Conservation (phyloP, 2,113 vertebrate species). For the Erythrocebus patas region DNA sequence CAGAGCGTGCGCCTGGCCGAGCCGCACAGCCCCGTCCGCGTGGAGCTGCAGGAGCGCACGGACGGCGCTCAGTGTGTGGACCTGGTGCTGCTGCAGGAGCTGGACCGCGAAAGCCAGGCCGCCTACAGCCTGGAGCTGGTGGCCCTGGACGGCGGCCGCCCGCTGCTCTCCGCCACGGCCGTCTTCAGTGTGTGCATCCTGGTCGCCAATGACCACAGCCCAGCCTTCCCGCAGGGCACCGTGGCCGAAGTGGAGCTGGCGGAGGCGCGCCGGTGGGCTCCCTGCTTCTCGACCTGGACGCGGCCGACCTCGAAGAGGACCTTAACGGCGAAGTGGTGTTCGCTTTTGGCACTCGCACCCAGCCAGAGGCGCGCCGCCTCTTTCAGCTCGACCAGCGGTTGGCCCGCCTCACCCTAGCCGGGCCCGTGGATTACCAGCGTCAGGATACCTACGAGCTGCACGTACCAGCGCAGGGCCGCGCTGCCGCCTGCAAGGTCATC, state of each 20-base stretch:
- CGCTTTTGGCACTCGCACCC: slow-evolving; percentile 91
- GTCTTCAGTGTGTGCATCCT: slow-evolving; percentile 91
- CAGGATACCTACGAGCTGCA: slow-evolving; percentile 94
- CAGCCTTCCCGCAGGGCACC: slow-evolving; percentile 90
- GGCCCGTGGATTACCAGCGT: slow-evolving; percentile 91
- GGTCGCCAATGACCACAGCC: slow-evolving; percentile 96
- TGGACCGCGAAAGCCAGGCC: slow-evolving; percentile 93
- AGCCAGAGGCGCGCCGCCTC: slow-evolving; percentile 89
- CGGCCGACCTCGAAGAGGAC: slow-evolving; percentile 91
- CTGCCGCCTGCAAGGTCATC: slow-evolving; percentile 92
- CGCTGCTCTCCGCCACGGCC: slow-evolving; percentile 87
- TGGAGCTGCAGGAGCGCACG: slow-evolving; percentile 92
- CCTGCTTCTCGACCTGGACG: slow-evolving; percentile 91
- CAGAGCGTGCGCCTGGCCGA: slow-evolving; percentile 92
- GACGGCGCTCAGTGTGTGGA: slow-evolving; percentile 95
- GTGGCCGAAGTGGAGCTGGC: slow-evolving; percentile 90
- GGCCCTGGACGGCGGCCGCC: slow-evolving; percentile 92
- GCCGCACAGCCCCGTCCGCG: slow-evolving; percentile 92
- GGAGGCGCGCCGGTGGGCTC: slow-evolving; percentile 88
- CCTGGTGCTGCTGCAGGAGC: slow-evolving; percentile 93
- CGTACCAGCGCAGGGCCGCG: slow-evolving; percentile 89
- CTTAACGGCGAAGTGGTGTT: slow-evolving; percentile 93
- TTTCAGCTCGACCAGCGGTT: slow-evolving; percentile 92
- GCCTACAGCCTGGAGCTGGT: slow-evolving; percentile 90
- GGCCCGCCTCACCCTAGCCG: slow-evolving; percentile 88